Evolutionary conservation across 2,888 invertebrate species (phyloP).

Genomic region (Amiota minor): DNA sequence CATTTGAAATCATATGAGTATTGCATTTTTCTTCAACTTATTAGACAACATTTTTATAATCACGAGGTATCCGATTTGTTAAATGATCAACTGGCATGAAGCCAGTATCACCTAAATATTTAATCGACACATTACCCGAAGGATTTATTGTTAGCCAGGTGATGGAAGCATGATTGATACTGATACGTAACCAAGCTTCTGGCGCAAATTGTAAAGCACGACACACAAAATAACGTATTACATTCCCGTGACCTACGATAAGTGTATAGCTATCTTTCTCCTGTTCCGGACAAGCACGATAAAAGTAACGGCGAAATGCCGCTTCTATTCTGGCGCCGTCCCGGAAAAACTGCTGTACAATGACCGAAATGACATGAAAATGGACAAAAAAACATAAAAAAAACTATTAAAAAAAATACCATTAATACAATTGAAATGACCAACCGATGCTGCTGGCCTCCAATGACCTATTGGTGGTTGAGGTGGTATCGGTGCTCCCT

Average conservation of each 20-base stretch:
- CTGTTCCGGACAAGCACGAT: slow-evolving; percentile 89
- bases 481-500: slow-evolving; percentile 95
- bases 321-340: slow-evolving; percentile 97
- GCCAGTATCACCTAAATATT: slow-evolving; percentile 90
- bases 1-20: too few relatives aligned
- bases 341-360: slow-evolving; percentile 87
- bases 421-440: slow-evolving; percentile 48
- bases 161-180: slow-evolving; percentile 92
- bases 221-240: slow-evolving; percentile 96
- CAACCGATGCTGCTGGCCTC: slow-evolving; percentile 87
- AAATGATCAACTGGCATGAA: slow-evolving; percentile 86
- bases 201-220: slow-evolving; percentile 96
- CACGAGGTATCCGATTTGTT: slow-evolving; percentile 76
- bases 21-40: neutral
- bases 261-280: slow-evolving; percentile 88
- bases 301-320: slow-evolving; percentile 93
- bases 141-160: slow-evolving; percentile 92
- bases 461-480: slow-evolving; percentile 93
- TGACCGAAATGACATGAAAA: slow-evolving; percentile 8
- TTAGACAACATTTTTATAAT: slow-evolving; percentile 65
- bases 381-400: neutral
- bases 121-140: slow-evolving; percentile 87
- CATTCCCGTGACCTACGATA: slow-evolving; percentile 97
- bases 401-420: neutral
- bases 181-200: slow-evolving; percentile 96